Evolutionary conservation across 2,888 invertebrate genomes (phyloP).

Genomic region (Mimas tiliae): DNA sequence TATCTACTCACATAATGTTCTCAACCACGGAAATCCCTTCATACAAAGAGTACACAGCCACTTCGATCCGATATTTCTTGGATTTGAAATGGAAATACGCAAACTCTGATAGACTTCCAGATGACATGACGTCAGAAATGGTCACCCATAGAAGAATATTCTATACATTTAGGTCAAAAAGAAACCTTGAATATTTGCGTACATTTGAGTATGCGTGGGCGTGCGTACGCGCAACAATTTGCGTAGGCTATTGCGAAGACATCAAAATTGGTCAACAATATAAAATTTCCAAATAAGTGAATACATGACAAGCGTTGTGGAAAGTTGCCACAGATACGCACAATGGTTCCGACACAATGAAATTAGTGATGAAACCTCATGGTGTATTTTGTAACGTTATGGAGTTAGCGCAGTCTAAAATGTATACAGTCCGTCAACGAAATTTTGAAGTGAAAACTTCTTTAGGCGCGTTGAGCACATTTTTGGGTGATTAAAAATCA

Average conservation of each 20-base stretch:
- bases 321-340: conserved; percentile 28
- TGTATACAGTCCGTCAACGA: background rate
- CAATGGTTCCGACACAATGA: conserved; percentile 35
- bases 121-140: background rate
- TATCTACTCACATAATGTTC: no score
- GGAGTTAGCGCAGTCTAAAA: background rate
- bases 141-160: background rate
- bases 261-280: conserved; percentile 18
- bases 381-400: conserved; percentile 16
- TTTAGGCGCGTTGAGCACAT: no score
- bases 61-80: no score
- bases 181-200: background rate
- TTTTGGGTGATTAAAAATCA: no score
- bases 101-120: no score
- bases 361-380: conserved; percentile 35
- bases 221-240: conserved; percentile 7
- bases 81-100: no score
- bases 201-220: background rate
- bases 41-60: no score
- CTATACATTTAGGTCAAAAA: background rate
- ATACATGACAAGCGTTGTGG: conserved; percentile 26
- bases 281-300: conserved; percentile 23
- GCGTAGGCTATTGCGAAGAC: conserved; percentile 18
- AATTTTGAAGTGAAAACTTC: no score
- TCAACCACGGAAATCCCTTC: no score